phyloP scores from a whole-genome alignment of 1,140 invertebrate genomes.

The Drosophila orosa region DNA sequence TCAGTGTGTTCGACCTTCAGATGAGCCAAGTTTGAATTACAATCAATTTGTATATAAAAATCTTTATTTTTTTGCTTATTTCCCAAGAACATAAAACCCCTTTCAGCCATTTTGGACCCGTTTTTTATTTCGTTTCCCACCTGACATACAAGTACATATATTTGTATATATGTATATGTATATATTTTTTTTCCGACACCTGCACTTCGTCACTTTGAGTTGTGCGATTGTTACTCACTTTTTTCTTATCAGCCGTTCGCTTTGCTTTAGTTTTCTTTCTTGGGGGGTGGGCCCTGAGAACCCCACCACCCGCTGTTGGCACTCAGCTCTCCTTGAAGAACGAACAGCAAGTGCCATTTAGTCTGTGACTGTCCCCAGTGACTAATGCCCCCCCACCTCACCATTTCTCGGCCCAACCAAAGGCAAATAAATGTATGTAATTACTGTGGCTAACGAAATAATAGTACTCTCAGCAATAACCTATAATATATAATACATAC shows the following conservation, averaged over 20 bases:
- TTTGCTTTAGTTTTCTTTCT: slow-evolving; percentile 37
- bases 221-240: slow-evolving; percentile 49
- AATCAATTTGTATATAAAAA: slow-evolving; percentile 15
- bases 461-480: neutral
- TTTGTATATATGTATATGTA: neutral
- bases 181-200: slow-evolving; percentile 18
- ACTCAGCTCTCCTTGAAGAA: slow-evolving; percentile 2
- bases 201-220: slow-evolving; percentile 26
- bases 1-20: slow-evolving; percentile 71
- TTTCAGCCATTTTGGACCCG: neutral
- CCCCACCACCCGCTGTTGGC: neutral
- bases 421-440: slow-evolving; percentile 17
- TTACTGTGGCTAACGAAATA: slow-evolving; percentile 3
- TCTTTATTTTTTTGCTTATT: slow-evolving; percentile 16
- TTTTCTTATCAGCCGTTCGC: slow-evolving; percentile 48
- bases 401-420: neutral
- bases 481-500: no score
- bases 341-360: slow-evolving; percentile 60
- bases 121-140: neutral
- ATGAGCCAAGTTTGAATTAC: slow-evolving; percentile 51
- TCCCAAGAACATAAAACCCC: slow-evolving; percentile 5
- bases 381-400: slow-evolving; percentile 37
- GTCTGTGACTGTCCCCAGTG: slow-evolving; percentile 61
- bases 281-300: neutral
- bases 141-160: slow-evolving; percentile 7